phyloP scores from a whole-genome alignment of 2,797 vertebrate species.

The Lutjanus argentimaculatus region DNA sequence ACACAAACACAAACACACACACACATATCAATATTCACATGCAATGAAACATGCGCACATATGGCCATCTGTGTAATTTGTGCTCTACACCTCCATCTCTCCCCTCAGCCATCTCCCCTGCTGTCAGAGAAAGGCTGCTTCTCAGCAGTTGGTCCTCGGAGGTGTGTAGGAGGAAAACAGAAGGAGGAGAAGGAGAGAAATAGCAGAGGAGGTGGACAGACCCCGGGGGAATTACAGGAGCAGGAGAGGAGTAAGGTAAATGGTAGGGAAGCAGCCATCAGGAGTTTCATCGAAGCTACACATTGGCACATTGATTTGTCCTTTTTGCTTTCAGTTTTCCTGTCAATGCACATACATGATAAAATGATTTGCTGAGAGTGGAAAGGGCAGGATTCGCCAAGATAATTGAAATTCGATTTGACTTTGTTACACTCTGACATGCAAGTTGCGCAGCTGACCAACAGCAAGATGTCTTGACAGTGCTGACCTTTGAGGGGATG shows the following conservation, averaged over 20 bases:
- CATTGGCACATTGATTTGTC: slow-evolving; percentile 10
- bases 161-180: slow-evolving; percentile 49
- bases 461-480: not conserved
- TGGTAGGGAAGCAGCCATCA: not conserved
- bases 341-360: slow-evolving; percentile 2
- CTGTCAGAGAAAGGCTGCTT: slow-evolving; percentile 69
- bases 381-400: not conserved
- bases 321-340: not conserved
- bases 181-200: slow-evolving; percentile 41
- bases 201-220: slow-evolving; percentile 23
- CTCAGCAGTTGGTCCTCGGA: slow-evolving; percentile 61
- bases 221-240: slow-evolving; percentile 25
- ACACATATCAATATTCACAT: not conserved
- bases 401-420: not conserved
- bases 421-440: not conserved
- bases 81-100: slow-evolving; percentile 49
- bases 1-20: not conserved
- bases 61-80: slow-evolving; percentile 55
- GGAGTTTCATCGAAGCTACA: slow-evolving; percentile 30
- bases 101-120: slow-evolving; percentile 46
- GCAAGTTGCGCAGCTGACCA: not conserved
- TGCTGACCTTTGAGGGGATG: slow-evolving; percentile 12
- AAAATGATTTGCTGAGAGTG: not conserved
- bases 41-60: slow-evolving; percentile 33
- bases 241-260: slow-evolving; percentile 40